Base-by-base conservation (phyloP, 1,140 invertebrate species). In the Rhagoletis pomonella region DNA sequence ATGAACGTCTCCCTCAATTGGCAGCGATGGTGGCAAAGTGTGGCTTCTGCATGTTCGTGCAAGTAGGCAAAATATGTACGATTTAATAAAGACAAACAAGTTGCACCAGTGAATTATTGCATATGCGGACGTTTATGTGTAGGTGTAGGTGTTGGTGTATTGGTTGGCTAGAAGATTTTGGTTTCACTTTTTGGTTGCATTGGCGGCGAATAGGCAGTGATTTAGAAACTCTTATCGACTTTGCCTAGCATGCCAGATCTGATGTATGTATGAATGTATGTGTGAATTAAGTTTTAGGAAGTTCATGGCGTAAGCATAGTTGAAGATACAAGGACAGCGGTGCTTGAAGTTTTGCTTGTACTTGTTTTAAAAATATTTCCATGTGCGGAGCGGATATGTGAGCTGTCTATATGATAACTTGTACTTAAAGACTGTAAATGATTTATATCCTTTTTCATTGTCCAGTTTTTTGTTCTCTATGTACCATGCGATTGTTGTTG, bases 91-190 rank as follows among this genome's bases (percentile, higher is more conserved):
- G 14, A 4, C 42, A 81, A 86, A 55, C 50, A 62, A 9, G 10
- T 81, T 4, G 44, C 55, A 14, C 44, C 19, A 55, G 73, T 55
- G 73, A 81, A 81, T 55, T 81, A 81, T 81, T 50, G 73, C 73
- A 50, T 81, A 29, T 50, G 73, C 2, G 55, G 19, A 55, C 73
- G 47, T 17, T 39, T 67, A 39, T 67, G n/a, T 19, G 64, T 67
- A 39, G 29, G n/a, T 29, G 64, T 64, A 5, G 9, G 62, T 64
- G 62, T 64, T 4, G 9, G 7, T 64, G 60, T n/a, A n/a, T 55
- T 55, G 4, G 50, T 55, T 0, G 50, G 4, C 0, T 1, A 55
- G 55, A 5, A 29, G 44, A 69, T 44, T 4, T 47, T 14, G 3
- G 19, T 17, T 9, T 4, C 4, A 7, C 44, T 73, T 73, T 10